Evolutionary conservation across 2,797 vertebrate species (phyloP).

Genomic region (Sebastes trivittatus): DNA sequence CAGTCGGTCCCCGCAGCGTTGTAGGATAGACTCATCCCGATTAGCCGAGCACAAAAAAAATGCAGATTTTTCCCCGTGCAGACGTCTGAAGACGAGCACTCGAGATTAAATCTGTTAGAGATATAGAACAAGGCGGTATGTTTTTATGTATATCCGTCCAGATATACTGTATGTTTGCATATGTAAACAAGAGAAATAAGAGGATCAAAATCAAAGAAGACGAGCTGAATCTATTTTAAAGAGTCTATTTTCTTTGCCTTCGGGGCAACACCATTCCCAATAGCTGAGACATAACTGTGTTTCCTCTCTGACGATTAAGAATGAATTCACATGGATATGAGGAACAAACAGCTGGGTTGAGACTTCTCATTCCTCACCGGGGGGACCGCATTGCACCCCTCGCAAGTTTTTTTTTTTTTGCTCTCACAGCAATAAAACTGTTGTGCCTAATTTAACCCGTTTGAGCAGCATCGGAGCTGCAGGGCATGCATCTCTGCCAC

Average conservation of each 20-base stretch:
- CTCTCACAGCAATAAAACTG: conserved; percentile 51
- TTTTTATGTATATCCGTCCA: background rate
- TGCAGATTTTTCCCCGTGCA: background rate
- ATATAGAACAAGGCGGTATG: background rate
- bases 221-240: conserved; percentile 8
- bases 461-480: conserved; percentile 45
- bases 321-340: conserved; percentile 8
- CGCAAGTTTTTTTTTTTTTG: conserved; percentile 13
- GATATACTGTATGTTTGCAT: background rate
- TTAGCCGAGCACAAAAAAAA: background rate
- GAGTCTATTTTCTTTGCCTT: conserved; percentile 5
- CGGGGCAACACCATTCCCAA: background rate
- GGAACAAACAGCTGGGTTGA: conserved; percentile 39
- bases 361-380: conserved; percentile 8
- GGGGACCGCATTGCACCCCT: conserved; percentile 16
- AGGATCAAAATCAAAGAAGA: background rate
- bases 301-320: conserved; percentile 27
- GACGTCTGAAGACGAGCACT: background rate
- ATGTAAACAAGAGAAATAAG: background rate
- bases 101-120: background rate
- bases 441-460: conserved; percentile 62
- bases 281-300: conserved; percentile 2
- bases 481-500: conserved; percentile 59
- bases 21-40: background rate
- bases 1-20: background rate